Percentiles rank a stretch among this genome's conserved stretches.
Evolutionary conservation across 2,888 invertebrate species (phyloP).

Genomic region (Stramonita haemastoma): DNA sequence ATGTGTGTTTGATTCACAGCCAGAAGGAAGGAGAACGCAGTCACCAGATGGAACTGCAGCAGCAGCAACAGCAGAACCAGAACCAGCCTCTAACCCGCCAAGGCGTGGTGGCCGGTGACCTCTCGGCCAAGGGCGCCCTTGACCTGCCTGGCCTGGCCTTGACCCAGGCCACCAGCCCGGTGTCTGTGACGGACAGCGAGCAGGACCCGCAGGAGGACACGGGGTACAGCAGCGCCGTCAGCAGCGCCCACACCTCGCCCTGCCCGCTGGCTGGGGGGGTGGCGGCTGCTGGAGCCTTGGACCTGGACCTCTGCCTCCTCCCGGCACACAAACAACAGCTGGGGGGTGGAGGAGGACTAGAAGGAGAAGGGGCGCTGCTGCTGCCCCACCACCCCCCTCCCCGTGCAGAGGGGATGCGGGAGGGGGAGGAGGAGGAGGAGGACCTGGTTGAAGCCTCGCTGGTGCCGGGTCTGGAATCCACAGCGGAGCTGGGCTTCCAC

Average conservation of each 20-base stretch:
- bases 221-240: conserved; percentile 42
- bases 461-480: not conserved
- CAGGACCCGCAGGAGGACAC: conserved; percentile 37
- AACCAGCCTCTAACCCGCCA: not conserved
- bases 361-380: no score
- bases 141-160: conserved; percentile 39
- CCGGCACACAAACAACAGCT: not conserved
- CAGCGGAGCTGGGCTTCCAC: conserved; percentile 12
- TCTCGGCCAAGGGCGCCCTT: conserved; percentile 37
- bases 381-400: not conserved
- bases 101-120: conserved; percentile 31
- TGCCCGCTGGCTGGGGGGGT: conserved; percentile 15
- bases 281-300: not conserved
- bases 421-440: not conserved
- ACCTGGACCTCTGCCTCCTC: conserved; percentile 3
- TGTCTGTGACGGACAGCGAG: conserved; percentile 19
- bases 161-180: conserved; percentile 34
- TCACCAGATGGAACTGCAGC: conserved; percentile 46
- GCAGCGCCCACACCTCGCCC: conserved; percentile 37
- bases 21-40: conserved; percentile 47
- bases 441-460: not conserved
- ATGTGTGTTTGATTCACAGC: conserved; percentile 27
- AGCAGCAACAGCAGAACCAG: not conserved
- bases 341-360: no score
- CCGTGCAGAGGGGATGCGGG: no score